phyloP scores from a whole-genome alignment of 2,888 invertebrate species.

The Heliconius ismenius region DNA sequence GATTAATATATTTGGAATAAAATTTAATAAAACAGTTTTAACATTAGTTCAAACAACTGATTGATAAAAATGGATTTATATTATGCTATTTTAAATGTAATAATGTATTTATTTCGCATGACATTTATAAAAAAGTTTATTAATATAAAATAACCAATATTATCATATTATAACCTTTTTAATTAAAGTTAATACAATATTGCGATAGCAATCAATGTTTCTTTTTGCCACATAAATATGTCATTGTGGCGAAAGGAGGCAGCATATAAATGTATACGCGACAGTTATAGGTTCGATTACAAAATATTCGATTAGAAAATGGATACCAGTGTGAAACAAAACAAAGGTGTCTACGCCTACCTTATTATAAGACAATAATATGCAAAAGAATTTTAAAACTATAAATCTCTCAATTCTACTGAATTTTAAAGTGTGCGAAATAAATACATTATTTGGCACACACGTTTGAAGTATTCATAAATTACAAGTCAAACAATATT shows the following conservation, averaged over 20 bases:
- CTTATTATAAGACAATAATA: not conserved
- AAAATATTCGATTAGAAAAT: not conserved
- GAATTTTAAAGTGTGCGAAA: not conserved
- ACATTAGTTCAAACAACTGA: conserved; percentile 25
- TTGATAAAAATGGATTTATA: not conserved
- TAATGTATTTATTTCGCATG: conserved; percentile 31
- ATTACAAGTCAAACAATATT: not conserved
- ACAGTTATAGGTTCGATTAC: too few species aligned
- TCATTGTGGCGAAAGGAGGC: not conserved
- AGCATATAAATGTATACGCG: not conserved
- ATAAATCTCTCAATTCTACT: not conserved
- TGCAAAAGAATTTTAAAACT: not conserved
- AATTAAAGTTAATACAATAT: too few species aligned
- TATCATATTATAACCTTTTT: too few species aligned
- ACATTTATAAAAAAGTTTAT: not conserved
- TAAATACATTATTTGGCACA: conserved; percentile 22
- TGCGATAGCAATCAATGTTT: too few species aligned
- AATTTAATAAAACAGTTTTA: not conserved
- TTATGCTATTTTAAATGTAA: conserved; percentile 20
- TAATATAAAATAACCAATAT: not conserved
- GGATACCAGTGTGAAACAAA: not conserved
- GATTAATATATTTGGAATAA: too few species aligned
- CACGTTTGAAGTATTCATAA: conserved; percentile 8
- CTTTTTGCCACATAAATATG: not conserved
- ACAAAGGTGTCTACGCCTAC: not conserved